Percentiles rank a stretch among this genome's conserved stretches.
These are phyloP conservation scores for Herminia tarsipennalis DNA, from an alignment of 2,888 invertebrate genomes.

Conservation along the genomic window DNA sequence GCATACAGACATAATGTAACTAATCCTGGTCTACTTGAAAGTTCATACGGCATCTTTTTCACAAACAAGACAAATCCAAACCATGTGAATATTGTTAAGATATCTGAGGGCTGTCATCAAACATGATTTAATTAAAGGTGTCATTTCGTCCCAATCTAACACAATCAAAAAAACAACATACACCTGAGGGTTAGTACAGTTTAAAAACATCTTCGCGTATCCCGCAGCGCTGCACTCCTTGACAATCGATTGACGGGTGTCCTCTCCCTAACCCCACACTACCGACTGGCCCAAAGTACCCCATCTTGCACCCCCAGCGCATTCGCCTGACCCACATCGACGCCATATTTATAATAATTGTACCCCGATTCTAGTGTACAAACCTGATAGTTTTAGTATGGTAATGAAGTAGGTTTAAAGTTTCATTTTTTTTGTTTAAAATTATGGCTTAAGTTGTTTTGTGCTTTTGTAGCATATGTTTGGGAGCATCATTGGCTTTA, in stretches of 20 bases:
- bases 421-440: background rate
- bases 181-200: constrained; percentile 44
- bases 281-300: constrained; percentile 24
- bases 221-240: constrained; percentile 70
- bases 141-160: too few relatives aligned
- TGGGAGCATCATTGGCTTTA: too few relatives aligned
- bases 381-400: constrained; percentile 47
- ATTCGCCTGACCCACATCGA: constrained; percentile 78
- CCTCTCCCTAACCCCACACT: constrained; percentile 51
- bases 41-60: too few relatives aligned
- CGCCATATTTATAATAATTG: constrained; percentile 85
- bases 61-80: too few relatives aligned
- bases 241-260: constrained; percentile 87
- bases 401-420: constrained; percentile 23
- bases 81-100: too few relatives aligned
- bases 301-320: constrained; percentile 47
- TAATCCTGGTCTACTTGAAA: too few relatives aligned
- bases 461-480: too few relatives aligned
- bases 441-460: background rate
- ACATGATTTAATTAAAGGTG: too few relatives aligned
- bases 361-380: constrained; percentile 58
- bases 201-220: constrained; percentile 58
- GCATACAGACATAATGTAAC: too few relatives aligned
- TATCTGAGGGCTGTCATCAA: too few relatives aligned
- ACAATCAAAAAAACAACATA: too few relatives aligned